Percentiles rank a stretch among this genome's conserved stretches.
Evolutionary conservation across 2,113 vertebrate genomes (phyloP).

Genomic region (Barbus barbus): DNA sequence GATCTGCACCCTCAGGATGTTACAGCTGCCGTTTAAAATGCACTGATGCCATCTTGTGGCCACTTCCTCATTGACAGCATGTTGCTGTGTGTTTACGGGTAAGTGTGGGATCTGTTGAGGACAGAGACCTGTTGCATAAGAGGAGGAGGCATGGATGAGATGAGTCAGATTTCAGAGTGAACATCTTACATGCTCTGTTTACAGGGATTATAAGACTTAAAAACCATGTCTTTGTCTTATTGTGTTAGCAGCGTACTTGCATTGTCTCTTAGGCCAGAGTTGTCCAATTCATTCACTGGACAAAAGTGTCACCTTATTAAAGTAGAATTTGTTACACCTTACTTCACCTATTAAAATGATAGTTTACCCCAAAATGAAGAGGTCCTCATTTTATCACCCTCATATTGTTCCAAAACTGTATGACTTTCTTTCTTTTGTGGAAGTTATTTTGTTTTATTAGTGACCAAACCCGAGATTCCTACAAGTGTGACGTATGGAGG

Average conservation of each 20-base stretch:
- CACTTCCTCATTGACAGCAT: background rate
- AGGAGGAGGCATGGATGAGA: background rate
- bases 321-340: background rate
- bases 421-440: no score
- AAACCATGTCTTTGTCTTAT: background rate
- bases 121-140: background rate
- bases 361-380: background rate
- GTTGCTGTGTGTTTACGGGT: background rate
- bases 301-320: no score
- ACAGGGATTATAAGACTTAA: background rate
- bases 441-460: no score
- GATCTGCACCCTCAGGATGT: background rate
- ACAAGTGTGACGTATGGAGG: no score
- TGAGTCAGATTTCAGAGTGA: background rate
- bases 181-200: background rate
- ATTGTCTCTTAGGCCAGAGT: no score
- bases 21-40: background rate
- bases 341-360: background rate
- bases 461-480: background rate
- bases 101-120: no score
- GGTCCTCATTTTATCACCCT: background rate
- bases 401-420: background rate
- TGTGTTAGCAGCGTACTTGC: no score
- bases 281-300: no score
- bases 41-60: conserved; percentile 16